Base-by-base conservation (phyloP, 2,797 vertebrate species). In the Cossypha polioptera region DNA sequence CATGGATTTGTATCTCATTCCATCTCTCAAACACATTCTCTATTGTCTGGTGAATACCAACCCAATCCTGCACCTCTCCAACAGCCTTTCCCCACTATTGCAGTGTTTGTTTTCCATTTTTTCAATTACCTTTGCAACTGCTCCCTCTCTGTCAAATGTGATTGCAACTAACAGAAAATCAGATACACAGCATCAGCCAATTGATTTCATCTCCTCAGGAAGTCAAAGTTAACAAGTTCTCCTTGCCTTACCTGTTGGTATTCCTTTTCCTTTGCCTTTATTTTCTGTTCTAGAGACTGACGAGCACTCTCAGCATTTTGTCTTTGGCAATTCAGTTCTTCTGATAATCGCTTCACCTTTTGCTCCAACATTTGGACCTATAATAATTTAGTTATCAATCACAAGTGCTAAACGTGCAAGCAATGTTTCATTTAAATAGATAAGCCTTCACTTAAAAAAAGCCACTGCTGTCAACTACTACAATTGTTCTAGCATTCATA, bases 321-420 rank as follows among this genome's bases (percentile, higher is more conserved):
- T 74, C 99, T 98, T 95, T 99, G 99, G 94, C 99, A 99, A 73
- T 90, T 98, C 97, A 99, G 97, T 96, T 99, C 99, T 84, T 99
- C 99, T 2, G 98, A 98, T 48, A 97, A 68, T 51, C 69, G 91
- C 94, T 98, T 99, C 91, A 99, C 92, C 95, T 99, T 99, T 86
- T 99, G 98, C 92, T 99, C 99, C 84, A 98, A 66, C 28, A 92
- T 81, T 28, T 98, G 96, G 96, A 98, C 98, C 99, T 99, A 59
- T 50, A 62, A 97, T 16, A 88, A 69, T 91, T 59, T 31, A 86
- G 22, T 90, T 78, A 77, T 45, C 53, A 76, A 31, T 54, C 14
- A 43, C n/a, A 78, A 72, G 29, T 13, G 10, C 63, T 90, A 88
- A 59, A 81, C 53, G 43, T 1, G 2, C 11, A 80, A 82, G 3